Evolutionary conservation across 2,797 vertebrate genomes (phyloP).

Genomic region (Enteromius afrohamiltoni): DNA sequence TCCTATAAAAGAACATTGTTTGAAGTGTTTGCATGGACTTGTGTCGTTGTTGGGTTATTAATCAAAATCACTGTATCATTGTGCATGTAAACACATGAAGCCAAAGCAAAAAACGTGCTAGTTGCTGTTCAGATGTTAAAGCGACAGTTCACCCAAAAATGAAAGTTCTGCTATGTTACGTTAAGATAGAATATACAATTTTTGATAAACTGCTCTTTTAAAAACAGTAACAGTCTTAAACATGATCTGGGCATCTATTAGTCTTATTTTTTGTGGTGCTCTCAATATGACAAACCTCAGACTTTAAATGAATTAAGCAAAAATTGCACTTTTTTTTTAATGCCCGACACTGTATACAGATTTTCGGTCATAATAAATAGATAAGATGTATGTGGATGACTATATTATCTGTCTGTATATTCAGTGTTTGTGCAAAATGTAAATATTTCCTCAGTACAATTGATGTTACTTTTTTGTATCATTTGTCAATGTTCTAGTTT

Average conservation of each 20-base stretch:
- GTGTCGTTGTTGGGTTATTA: background rate
- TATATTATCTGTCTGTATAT: constrained; percentile 31
- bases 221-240: background rate
- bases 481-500: constrained; percentile 3
- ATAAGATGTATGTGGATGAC: constrained; percentile 42
- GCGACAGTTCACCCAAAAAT: background rate
- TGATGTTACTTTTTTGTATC: constrained; percentile 16
- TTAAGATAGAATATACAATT: background rate
- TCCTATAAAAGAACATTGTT: background rate
- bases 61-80: background rate
- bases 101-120: background rate
- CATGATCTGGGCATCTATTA: background rate
- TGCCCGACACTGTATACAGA: constrained; percentile 52
- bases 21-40: constrained; percentile 8
- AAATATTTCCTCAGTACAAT: constrained; percentile 44
- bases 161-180: background rate
- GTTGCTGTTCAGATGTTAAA: background rate
- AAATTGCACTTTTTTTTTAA: constrained; percentile 66
- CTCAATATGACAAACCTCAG: constrained; percentile 38
- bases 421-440: constrained; percentile 47
- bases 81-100: constrained; percentile 24
- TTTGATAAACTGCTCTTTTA: background rate
- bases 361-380: constrained; percentile 33
- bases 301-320: constrained; percentile 24
- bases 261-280: constrained; percentile 33